Base-by-base conservation (phyloP, 1,140 invertebrate genomes). In the Heliothis subflexa region DNA sequence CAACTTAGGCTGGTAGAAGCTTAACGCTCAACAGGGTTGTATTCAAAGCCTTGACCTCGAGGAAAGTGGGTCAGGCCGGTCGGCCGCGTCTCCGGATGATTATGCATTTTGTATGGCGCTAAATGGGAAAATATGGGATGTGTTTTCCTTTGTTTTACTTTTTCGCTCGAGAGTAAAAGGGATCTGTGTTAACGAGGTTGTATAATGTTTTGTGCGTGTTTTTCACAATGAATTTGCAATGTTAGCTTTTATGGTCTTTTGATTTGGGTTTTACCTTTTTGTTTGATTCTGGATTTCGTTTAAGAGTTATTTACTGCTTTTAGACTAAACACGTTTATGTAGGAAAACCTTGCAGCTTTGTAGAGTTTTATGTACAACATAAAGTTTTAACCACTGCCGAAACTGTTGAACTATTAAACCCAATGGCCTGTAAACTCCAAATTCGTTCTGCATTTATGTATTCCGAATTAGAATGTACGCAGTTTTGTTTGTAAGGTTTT, bases 51-150 rank as follows among this genome's bases (percentile, higher is more conserved):
- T 81, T 83, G 79, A 79, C 79, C 82, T 47, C 33, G n/a, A 18
- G 62, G 25, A 61, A 83, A 77, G 68, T 83, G 78, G 82, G 82
- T 81, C 79, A 75, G 62, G 66, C 54, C 59, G 59, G 57, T 3
- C 55, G 33, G 74, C 76, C 64, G 54, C 40, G 73, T 75, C 52
- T 52, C 59, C 55, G 54, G 28, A 64, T 81, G 33, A 80, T 74
- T 81, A 82, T 82, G 81, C 81, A 82, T 72, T 79, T 82, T 79
- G 78, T 66, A 79, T 82, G 64, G 18, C 25, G 78, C 74, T 78
- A 75, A 76, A 68, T 78, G 72, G 50, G 47, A 49, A 74, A 78
- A 75, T 62, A 59, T 75, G 49, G 73, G 57, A 62, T 61, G 54
- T 57, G 73, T 62, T 74, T 49, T 55, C 13, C 55, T 61, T 74